Percentiles rank a stretch among this genome's conserved stretches.
Conservation (phyloP, 2,113 vertebrate genomes). For the Apteryx owenii region DNA sequence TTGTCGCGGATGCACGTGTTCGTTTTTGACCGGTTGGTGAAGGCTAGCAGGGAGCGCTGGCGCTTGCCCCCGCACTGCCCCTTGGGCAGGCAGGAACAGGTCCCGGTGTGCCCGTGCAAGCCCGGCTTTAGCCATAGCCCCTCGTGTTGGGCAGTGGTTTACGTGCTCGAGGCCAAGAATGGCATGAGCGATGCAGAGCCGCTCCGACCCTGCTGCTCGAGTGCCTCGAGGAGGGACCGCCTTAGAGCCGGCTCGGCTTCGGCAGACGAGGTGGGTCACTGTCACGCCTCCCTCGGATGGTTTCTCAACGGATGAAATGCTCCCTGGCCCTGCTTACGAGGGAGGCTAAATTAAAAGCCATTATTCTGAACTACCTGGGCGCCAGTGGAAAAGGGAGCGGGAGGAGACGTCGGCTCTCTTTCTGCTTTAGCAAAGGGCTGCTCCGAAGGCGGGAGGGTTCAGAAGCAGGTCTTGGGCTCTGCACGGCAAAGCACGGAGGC, state of each 20-base stretch:
- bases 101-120: background rate
- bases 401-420: background rate
- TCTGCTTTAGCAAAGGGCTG: background rate
- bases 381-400: background rate
- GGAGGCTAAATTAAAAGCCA: background rate
- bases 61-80: background rate
- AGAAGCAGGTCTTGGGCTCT: background rate
- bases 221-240: background rate
- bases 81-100: background rate
- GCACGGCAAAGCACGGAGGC: background rate
- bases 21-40: background rate
- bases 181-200: background rate
- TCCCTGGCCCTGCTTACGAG: background rate
- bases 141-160: background rate
- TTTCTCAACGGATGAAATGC: background rate
- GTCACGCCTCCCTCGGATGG: fast-evolving
- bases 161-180: fast-evolving
- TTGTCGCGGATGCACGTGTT: background rate
- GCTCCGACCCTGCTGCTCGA: background rate
- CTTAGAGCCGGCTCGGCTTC: background rate
- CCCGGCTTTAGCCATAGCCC: fast-evolving
- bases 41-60: background rate
- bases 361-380: background rate
- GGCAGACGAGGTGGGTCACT: background rate
- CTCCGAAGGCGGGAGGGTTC: background rate